phyloP scores from a whole-genome alignment of 2,797 vertebrate species.

The Alosa sapidissima region DNA sequence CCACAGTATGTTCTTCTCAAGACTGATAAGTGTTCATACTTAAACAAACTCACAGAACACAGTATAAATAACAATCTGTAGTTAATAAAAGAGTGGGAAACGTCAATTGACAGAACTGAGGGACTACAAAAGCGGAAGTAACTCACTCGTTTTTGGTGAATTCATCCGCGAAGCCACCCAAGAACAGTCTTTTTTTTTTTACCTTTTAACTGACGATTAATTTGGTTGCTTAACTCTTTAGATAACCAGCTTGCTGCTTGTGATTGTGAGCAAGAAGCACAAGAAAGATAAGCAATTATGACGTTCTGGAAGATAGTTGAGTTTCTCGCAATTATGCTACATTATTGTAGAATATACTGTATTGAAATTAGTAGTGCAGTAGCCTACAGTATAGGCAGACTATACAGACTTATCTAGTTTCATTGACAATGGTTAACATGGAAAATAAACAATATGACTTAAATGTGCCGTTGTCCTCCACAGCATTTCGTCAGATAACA shows the following conservation, averaged over 20 bases:
- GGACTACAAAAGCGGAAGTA: background rate
- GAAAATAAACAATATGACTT: background rate
- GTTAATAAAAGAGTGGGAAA: background rate
- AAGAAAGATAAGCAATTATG: background rate
- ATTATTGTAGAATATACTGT: background rate
- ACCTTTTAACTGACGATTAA: background rate
- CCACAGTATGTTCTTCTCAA: too few relatives aligned
- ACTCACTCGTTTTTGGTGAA: background rate
- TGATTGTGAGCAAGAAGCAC: background rate
- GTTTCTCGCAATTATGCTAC: background rate
- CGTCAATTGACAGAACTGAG: background rate
- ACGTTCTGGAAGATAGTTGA: background rate
- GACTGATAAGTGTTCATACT: too few relatives aligned
- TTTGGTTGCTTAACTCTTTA: background rate
- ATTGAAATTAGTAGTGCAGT: background rate
- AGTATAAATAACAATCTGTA: background rate
- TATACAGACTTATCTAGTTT: background rate
- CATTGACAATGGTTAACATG: background rate
- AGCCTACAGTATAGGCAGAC: background rate
- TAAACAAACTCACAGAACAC: background rate
- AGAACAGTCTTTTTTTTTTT: background rate
- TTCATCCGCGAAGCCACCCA: background rate
- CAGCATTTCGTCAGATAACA: background rate
- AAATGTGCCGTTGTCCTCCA: background rate
- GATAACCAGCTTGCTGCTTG: background rate